Evolutionary conservation across 1,140 invertebrate species (phyloP).

Genomic region (Protaetia brevitarsis): DNA sequence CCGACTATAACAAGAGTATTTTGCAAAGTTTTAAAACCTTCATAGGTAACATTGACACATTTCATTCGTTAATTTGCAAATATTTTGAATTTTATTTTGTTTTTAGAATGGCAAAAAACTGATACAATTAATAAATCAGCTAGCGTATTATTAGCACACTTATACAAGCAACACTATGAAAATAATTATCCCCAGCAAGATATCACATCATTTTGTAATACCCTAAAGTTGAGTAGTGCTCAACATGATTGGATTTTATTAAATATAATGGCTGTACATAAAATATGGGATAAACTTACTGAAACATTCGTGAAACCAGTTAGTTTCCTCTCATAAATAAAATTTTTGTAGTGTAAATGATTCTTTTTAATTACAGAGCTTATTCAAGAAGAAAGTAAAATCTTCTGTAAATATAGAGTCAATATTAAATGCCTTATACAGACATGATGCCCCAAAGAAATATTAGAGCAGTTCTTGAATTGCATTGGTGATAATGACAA

Average conservation of each 20-base stretch:
- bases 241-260: constrained; percentile 42
- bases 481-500: constrained; percentile 35
- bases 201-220: constrained; percentile 34
- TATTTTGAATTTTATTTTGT: constrained; percentile 27
- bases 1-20: constrained; percentile 30
- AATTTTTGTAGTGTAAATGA: background rate
- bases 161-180: constrained; percentile 34
- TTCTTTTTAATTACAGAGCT: constrained; percentile 35
- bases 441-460: constrained; percentile 39
- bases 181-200: constrained; percentile 29
- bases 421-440: constrained; percentile 35
- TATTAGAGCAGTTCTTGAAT: constrained; percentile 37
- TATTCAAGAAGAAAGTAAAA: constrained; percentile 40
- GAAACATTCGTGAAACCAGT: constrained; percentile 41
- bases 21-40: constrained; percentile 34
- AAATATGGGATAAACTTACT: constrained; percentile 37
- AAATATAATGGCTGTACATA: constrained; percentile 36
- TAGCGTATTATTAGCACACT: constrained; percentile 34
- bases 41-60: constrained; percentile 28
- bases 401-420: constrained; percentile 32
- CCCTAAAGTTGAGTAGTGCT: constrained; percentile 39
- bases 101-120: background rate
- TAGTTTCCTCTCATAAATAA: background rate
- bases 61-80: constrained; percentile 37
- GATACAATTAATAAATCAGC: constrained; percentile 29